phyloP scores from a whole-genome alignment of 2,888 invertebrate species.

The Eupithecia inturbata region DNA sequence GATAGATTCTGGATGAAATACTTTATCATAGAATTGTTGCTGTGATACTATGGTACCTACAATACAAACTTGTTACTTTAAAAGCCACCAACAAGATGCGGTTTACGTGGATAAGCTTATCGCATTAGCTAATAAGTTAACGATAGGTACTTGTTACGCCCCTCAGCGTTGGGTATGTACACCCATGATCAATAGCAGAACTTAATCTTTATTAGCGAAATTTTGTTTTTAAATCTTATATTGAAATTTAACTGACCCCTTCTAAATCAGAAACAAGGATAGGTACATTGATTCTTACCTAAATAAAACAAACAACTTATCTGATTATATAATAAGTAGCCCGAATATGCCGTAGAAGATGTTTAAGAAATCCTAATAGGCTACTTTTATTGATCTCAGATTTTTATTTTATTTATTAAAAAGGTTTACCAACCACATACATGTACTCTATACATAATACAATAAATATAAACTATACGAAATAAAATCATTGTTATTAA shows the following conservation, averaged over 20 bases:
- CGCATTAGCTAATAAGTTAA: slow-evolving; percentile 1
- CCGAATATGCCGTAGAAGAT: too few species aligned
- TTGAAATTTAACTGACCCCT: not conserved
- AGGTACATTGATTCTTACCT: not conserved
- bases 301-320: not conserved
- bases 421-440: too few species aligned
- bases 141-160: not conserved
- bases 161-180: not conserved
- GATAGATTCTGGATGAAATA: not conserved
- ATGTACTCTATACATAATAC: too few species aligned
- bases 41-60: not conserved
- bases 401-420: too few species aligned
- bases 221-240: not conserved
- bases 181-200: not conserved
- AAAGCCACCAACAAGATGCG: not conserved
- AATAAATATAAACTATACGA: too few species aligned
- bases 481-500: too few species aligned
- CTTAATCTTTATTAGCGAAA: not conserved
- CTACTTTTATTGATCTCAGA: too few species aligned
- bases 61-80: not conserved
- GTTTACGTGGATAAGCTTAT: slow-evolving; percentile 5
- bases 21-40: not conserved
- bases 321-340: not conserved
- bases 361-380: too few species aligned
- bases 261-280: not conserved